Percentiles rank a stretch among this genome's conserved stretches.
These are phyloP conservation scores for Triplophysa siluroides DNA, from an alignment of 2,113 vertebrate genomes.

Conservation along the genomic window DNA sequence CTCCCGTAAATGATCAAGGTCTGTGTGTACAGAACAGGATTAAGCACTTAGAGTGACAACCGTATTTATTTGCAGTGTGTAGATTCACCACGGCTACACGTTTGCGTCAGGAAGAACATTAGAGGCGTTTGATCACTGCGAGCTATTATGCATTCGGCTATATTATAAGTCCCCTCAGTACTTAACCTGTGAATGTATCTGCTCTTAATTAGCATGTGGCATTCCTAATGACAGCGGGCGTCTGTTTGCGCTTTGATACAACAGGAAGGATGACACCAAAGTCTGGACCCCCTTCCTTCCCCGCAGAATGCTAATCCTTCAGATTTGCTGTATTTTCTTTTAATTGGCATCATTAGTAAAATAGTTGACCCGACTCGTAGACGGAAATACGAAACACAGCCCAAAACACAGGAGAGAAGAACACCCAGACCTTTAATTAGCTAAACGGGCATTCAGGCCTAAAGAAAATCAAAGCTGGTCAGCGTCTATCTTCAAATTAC, in stretches of 20 bases:
- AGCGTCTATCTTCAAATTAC: slow-evolving; percentile 1
- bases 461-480: slow-evolving; percentile 40
- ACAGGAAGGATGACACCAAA: slow-evolving; percentile 20
- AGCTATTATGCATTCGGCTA: slow-evolving; percentile 27
- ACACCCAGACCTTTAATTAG: slow-evolving; percentile 58
- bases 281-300: slow-evolving; percentile 27
- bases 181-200: slow-evolving; percentile 63
- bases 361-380: slow-evolving; percentile 60
- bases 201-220: slow-evolving; percentile 61
- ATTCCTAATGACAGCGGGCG: slow-evolving; percentile 50
- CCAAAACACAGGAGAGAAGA: slow-evolving; percentile 45
- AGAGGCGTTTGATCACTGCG: slow-evolving; percentile 54
- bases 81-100: background rate
- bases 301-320: slow-evolving; percentile 68
- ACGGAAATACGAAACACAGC: slow-evolving; percentile 61
- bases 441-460: slow-evolving; percentile 34
- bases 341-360: slow-evolving; percentile 77
- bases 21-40: too few species aligned
- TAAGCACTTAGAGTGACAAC: too few species aligned
- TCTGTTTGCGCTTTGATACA: slow-evolving; percentile 65
- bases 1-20: too few species aligned
- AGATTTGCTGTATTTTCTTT: slow-evolving; percentile 70
- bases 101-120: slow-evolving; percentile 36
- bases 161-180: slow-evolving; percentile 52
- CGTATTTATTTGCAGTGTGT: background rate